Conservation (phyloP, 1,140 invertebrate genomes). For the Drosophila kikkawai region DNA sequence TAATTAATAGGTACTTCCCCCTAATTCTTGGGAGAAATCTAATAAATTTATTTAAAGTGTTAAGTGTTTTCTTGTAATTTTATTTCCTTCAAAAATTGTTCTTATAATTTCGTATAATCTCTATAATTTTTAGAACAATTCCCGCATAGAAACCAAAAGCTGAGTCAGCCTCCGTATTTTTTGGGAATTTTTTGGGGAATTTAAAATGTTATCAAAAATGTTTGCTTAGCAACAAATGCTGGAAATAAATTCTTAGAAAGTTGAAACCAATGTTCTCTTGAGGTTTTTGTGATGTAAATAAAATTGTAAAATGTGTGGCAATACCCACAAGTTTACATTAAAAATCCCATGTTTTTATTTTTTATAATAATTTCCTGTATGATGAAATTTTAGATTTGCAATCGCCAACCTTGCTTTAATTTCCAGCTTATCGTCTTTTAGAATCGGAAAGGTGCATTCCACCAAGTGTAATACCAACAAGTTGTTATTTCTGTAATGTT, state of each 20-base stretch:
- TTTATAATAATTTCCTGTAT: not conserved
- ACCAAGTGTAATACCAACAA: not conserved
- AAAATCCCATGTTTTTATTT: too few species aligned
- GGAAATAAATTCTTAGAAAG: not conserved
- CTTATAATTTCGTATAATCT: not conserved
- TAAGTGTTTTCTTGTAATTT: not conserved
- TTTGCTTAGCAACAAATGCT: conserved; percentile 14
- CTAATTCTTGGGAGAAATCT: not conserved
- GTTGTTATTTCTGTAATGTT: not conserved
- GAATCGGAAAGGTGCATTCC: not conserved
- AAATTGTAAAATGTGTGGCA: too few species aligned
- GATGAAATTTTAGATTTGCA: conserved; percentile 4
- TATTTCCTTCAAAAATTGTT: too few species aligned
- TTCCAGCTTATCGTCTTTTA: not conserved
- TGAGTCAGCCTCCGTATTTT: not conserved
- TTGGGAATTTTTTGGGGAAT: not conserved
- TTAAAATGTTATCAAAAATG: conserved; percentile 3
- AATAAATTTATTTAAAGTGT: not conserved
- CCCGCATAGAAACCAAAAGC: not conserved
- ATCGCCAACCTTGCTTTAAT: not conserved
- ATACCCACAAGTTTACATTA: too few species aligned
- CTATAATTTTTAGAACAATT: too few species aligned
- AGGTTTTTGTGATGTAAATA: not conserved
- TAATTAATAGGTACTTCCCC: not conserved
- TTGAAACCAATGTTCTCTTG: not conserved